Evolutionary conservation across 2,113 vertebrate genomes (phyloP), one percentile per base, ranked within the genome.

Genomic region (Bujurquina vittata): DNA sequence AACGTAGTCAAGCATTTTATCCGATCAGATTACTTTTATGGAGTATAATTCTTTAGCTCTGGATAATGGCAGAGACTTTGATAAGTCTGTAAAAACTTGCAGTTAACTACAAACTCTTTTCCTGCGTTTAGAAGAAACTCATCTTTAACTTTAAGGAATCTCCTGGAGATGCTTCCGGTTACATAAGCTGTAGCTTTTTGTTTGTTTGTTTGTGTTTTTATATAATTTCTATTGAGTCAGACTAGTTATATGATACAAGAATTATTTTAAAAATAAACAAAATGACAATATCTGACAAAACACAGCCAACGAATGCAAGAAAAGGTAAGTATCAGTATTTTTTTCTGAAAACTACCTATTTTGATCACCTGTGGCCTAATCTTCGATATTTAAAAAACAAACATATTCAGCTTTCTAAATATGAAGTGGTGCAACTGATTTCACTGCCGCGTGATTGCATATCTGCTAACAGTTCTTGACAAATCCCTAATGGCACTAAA

Each of bases 401-500:
- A 82, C 12, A 43, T 17, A 54, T 80, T 77, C 58, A 75, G 22
- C 43, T 81, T 57, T 72, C 22, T 55, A 81, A 73, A 77, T 60
- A 79, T 62, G 40, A 57, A 59, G 26, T 33, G 18, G 22, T 58
- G 40, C 56, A 67, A 73, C 69, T 60, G 73, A 79, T 76, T 80
- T n/a, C 11, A 65, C 20, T 65, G 37, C 33, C 67, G n/a, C n/a
- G n/a, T 63, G 80, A 90, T 82, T 89, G 81, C 75, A 80, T 61
- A 63, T 75, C 73, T 73, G 54, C 74, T 80, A 91, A 90, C 43
- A 74, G 57, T 67, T 87, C 81, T 75, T 77, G 87, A 90, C 88
- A 89, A 90, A 91, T 86, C 82, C 79, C 83, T 87, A 90, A 89
- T 85, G 87, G 85, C 75, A 63, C 77, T 84, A 81, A 88, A 91